Evolutionary conservation across 30 jellyfish, hydroid and myxozoan species (phyloP), one percentile per base, ranked within the genome.

Genomic region (Sanderia malayensis): DNA sequence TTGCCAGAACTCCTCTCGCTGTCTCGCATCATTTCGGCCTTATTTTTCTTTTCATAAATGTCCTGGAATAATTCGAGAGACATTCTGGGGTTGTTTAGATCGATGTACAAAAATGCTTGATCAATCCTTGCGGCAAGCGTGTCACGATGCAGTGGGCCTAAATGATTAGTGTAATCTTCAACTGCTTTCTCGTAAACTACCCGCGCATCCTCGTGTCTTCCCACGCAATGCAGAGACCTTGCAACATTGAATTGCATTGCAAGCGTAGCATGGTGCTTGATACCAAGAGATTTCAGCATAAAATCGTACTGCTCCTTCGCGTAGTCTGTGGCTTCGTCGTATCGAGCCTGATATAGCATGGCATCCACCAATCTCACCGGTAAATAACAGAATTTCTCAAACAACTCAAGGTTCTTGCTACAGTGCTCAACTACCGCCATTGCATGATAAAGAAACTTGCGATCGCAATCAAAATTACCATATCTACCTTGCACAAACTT

Each of bases 81-180:
- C n/a, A 19, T 41, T 69, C 58, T 46, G 20, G 85, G 85, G 25
- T 61, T 18, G 21, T 73, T 57, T 4, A 73, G 63, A 33, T 73
- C 85, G 66, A 73, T 73, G 32, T 73, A 19, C 2, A 57, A 58
- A 46, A 73, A 73, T 55, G 67, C 85, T 31, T 55, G 60, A 44
- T 73, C 85, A 46, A 73, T 73, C 32, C 62, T 45, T 18, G 74
- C 62, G 33, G 85, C 85, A 4, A 55, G 85, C 2, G 85, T 73
- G 44, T 73, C 85, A 18, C 64, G 18, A 24, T 49, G 64, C 24
- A 49, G 27, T 49, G 64, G 64, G 24, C 64, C 64, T 4, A 49
- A 18, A 15, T 11, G 3, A 11, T 18, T 15, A 49, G 25, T 49
- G 64, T 49, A 49, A 24, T 49, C 64, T 19, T 49, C 64, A 4